A percentile compares a stretch with the other conserved stretches of the same genome.
Evolutionary conservation across 2,113 vertebrate genomes (phyloP).

Genomic region (Propithecus coquereli): DNA sequence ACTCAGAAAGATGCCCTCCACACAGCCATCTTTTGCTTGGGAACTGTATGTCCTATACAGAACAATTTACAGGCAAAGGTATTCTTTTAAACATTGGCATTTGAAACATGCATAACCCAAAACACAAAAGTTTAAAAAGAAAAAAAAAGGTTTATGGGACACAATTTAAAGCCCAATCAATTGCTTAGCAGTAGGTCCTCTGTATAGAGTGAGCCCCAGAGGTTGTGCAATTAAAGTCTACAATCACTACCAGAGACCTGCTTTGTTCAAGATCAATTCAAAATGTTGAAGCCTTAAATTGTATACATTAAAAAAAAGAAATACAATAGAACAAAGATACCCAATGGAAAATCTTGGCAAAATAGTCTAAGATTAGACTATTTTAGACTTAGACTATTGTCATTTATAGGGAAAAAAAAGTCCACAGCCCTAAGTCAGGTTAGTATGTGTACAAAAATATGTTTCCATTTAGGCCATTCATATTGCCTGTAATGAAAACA

Average conservation of each 20-base stretch:
- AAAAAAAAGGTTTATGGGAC: constrained; percentile 13
- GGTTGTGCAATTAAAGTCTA: neutral
- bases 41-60: neutral
- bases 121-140: constrained; percentile 1
- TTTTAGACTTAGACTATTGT: neutral
- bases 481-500: neutral
- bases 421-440: neutral
- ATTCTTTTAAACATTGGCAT: neutral
- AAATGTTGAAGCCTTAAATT: neutral
- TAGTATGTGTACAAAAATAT: neutral
- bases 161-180: constrained; percentile 5
- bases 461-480: neutral
- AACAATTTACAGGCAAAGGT: neutral
- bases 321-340: neutral
- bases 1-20: neutral
- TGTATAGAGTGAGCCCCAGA: neutral
- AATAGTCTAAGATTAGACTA: constrained; percentile 3
- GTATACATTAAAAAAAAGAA: constrained; percentile 7
- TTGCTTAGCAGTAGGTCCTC: neutral
- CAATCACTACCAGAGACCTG: neutral
- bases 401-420: neutral
- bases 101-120: neutral
- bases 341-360: neutral
- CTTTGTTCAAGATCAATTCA: constrained; percentile 8
- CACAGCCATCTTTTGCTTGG: neutral